Percentiles rank a stretch among this genome's conserved stretches.
Conservation (phyloP, 2,888 invertebrate species). For the Julus scandinavius region DNA sequence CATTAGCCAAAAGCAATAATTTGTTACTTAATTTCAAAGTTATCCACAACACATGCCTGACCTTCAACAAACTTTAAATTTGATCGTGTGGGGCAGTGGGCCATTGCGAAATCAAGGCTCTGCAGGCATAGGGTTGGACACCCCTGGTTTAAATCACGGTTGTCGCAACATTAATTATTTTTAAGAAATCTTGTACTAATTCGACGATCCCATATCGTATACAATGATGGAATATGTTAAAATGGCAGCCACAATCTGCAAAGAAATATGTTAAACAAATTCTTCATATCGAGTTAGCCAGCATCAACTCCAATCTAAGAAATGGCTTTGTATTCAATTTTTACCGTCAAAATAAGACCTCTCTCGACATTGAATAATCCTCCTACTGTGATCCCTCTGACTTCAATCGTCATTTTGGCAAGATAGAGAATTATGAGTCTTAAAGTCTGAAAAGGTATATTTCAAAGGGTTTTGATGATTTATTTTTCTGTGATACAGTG, state of each 20-base stretch:
- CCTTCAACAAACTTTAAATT: no score
- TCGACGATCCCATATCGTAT: not conserved
- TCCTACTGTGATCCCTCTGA: not conserved
- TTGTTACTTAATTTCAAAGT: no score
- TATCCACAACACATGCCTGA: no score
- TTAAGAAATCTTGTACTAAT: not conserved
- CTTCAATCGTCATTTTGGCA: conserved; percentile 23
- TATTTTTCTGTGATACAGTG: no score
- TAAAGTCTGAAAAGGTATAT: not conserved
- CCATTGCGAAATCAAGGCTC: no score
- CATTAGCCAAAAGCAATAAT: no score
- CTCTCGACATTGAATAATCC: not conserved
- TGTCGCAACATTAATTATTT: no score
- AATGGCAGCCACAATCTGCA: conserved; percentile 19
- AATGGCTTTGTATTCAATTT: not conserved
- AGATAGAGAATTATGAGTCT: conserved; percentile 10
- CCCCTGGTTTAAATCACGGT: no score
- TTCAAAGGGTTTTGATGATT: not conserved
- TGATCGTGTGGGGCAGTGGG: no score
- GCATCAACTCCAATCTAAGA: not conserved
- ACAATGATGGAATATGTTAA: conserved; percentile 26
- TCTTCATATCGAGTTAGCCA: not conserved
- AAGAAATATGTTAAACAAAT: not conserved
- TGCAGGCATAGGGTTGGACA: no score
- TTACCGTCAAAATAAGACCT: not conserved